These are phyloP conservation scores for Xestia c-nigrum DNA, from an alignment of 2,888 invertebrate genomes.

Conservation along the genomic window DNA sequence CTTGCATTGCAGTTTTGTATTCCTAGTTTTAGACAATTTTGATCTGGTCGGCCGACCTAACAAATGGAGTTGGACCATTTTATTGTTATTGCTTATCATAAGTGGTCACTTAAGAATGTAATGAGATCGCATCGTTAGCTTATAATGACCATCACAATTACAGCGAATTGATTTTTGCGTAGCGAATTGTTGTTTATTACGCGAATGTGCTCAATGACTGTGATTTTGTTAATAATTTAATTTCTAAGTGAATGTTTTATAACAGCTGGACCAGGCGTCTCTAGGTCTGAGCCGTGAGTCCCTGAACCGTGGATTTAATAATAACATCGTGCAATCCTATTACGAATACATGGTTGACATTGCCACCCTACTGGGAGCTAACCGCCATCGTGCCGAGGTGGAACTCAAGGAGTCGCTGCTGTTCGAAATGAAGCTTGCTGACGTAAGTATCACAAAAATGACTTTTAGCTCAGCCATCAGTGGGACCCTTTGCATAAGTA, in stretches of 20 bases:
- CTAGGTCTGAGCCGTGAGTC: conserved; percentile 96
- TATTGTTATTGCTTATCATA: conserved; percentile 44
- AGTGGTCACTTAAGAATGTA: conserved; percentile 30
- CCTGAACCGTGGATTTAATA: conserved; percentile 94
- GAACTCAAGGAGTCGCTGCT: conserved; percentile 95
- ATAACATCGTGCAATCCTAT: conserved; percentile 96
- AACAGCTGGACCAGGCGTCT: conserved; percentile 96
- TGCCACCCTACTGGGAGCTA: conserved; percentile 96
- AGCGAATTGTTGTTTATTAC: conserved; percentile 51
- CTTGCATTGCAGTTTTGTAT: not conserved
- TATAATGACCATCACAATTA: conserved; percentile 21
- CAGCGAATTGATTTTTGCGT: conserved; percentile 53
- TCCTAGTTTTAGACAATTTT: conserved; percentile 29
- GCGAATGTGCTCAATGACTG: conserved; percentile 44
- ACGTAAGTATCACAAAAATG: conserved; percentile 92
- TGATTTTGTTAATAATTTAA: conserved; percentile 36
- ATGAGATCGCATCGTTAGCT: conserved; percentile 36
- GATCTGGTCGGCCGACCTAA: conserved; percentile 73
- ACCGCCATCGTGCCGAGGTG: conserved; percentile 91
- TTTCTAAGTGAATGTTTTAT: conserved; percentile 58
- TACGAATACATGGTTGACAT: conserved; percentile 97
- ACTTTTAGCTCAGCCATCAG: not conserved
- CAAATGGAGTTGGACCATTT: conserved; percentile 38
- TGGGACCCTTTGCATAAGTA: not conserved
- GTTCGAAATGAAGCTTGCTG: conserved; percentile 97